These are phyloP conservation scores for Ctenopoma kingsleyae DNA, from an alignment of 2,797 vertebrate genomes.

Conservation along the genomic window DNA sequence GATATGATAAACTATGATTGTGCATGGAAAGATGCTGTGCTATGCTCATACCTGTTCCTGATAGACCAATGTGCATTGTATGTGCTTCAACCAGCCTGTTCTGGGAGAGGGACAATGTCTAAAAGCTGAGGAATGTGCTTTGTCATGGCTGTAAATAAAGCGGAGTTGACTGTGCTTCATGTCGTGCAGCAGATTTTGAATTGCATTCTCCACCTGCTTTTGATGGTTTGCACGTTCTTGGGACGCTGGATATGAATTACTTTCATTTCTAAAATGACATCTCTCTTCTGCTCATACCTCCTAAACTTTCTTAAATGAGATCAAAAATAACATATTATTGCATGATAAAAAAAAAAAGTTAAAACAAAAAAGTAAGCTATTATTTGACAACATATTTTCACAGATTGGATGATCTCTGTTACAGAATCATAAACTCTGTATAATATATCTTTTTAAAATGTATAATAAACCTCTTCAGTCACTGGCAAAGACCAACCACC, in stretches of 20 bases:
- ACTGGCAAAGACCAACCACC: slow-evolving; percentile 41
- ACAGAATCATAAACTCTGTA: slow-evolving; percentile 59
- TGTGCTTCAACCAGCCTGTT: slow-evolving; percentile 57
- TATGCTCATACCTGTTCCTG: slow-evolving; percentile 44
- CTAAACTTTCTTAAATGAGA: slow-evolving; percentile 37
- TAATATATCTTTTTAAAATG: slow-evolving; percentile 56
- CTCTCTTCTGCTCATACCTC: slow-evolving; percentile 14
- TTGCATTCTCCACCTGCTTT: slow-evolving; percentile 29
- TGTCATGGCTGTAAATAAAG: slow-evolving; percentile 38
- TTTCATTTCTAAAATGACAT: slow-evolving; percentile 50
- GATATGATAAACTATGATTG: slow-evolving; percentile 4
- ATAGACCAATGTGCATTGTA: slow-evolving; percentile 26
- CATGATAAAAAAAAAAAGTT: slow-evolving; percentile 35
- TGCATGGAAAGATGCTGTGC: slow-evolving; percentile 26
- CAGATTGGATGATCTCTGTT: slow-evolving; percentile 43
- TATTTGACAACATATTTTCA: slow-evolving; percentile 45
- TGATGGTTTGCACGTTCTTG: slow-evolving; percentile 62
- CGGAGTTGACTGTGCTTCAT: slow-evolving; percentile 61
- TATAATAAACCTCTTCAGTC: slow-evolving; percentile 54
- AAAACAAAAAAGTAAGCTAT: slow-evolving; percentile 27
- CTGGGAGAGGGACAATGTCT: slow-evolving; percentile 10
- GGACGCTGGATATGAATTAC: slow-evolving; percentile 35
- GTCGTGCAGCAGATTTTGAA: slow-evolving; percentile 58
- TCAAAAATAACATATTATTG: slow-evolving; percentile 49
- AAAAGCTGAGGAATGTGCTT: slow-evolving; percentile 67